Base-by-base conservation (phyloP, 2,113 vertebrate genomes). In the Toxotes jaculatrix region DNA sequence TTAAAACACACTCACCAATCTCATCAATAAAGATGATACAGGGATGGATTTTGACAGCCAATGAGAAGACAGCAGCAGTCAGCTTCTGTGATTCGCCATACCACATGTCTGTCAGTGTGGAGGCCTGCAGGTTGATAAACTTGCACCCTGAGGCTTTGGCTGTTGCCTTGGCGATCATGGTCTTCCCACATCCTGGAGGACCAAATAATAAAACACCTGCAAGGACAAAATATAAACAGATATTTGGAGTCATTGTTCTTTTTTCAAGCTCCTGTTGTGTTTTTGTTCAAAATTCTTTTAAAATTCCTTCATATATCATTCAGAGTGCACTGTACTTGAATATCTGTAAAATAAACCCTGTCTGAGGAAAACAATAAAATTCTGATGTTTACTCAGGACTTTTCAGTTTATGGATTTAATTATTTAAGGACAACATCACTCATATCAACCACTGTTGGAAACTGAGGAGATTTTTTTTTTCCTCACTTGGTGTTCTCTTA, bases 1-100 rank as follows among this genome's bases (percentile, higher is more conserved):
- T 61, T 47, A 34, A 57, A 19, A 72, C 34, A 43, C n/a, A 57
- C 92, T 93, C 47, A 96, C 95, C 95, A 17, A 96, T 96, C 86
- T 96, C 95, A 90, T 96, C 96, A 10, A 96, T 96, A 86, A 96
- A 96, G 78, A 96, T 88, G 27, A 96, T 96, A 82, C 95, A 96
- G 16, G 95, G 96, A 51, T 96, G 95, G 81, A 96, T 92, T 91
- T 96, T 96, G 36, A 88, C 89, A 38, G 95, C 95, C 90, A 96
- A 69, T 4, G 96, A 95, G 88, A 96, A 96, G 36, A 96, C 95
- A 0, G 96, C 95, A 21, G 95, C 95, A 0, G 95, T 95, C 84
- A 96, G 93, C 88, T 96, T 96, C 86, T 96, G 95, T 0, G 95
- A 95, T 77, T 96, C 96, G 0, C 96, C 95, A 1, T 96, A 96